These are phyloP conservation scores for Nicator chloris DNA, from an alignment of 2,113 vertebrate species.

Conservation along the genomic window DNA sequence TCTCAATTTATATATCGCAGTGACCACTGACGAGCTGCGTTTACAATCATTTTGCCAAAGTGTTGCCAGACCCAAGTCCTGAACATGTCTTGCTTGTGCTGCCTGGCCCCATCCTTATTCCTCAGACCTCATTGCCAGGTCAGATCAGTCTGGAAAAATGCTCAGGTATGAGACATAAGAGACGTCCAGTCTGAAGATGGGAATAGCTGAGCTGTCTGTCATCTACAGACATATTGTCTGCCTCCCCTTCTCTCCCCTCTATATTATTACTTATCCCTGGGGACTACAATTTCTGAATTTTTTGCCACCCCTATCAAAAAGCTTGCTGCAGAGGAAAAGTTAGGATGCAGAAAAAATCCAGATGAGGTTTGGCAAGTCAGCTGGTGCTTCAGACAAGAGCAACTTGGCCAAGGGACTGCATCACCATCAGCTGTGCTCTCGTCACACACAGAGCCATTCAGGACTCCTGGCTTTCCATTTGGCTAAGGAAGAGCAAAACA, in stretches of 20 bases:
- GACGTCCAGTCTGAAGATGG: background rate
- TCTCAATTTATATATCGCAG: conserved; percentile 47
- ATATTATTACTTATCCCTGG: background rate
- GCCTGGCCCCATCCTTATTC: background rate
- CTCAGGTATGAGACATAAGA: background rate
- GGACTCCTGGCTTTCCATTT: background rate
- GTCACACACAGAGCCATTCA: accelerated
- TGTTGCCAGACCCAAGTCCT: background rate
- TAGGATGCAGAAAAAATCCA: background rate
- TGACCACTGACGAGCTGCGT: conserved; percentile 45
- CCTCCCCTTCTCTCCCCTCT: background rate
- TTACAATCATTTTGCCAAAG: conserved; percentile 23
- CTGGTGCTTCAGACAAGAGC: background rate
- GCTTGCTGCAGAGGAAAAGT: background rate
- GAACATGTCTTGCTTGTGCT: background rate
- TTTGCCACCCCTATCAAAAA: background rate
- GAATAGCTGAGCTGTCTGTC: background rate
- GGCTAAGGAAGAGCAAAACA: background rate
- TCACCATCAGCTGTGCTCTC: background rate
- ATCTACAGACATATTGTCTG: background rate
- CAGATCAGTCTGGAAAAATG: background rate
- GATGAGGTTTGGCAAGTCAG: background rate
- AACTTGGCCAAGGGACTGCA: background rate
- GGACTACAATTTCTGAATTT: background rate
- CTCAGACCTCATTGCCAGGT: background rate